Evolutionary conservation across 2,888 invertebrate species (phyloP).

Genomic region (Timema podura): DNA sequence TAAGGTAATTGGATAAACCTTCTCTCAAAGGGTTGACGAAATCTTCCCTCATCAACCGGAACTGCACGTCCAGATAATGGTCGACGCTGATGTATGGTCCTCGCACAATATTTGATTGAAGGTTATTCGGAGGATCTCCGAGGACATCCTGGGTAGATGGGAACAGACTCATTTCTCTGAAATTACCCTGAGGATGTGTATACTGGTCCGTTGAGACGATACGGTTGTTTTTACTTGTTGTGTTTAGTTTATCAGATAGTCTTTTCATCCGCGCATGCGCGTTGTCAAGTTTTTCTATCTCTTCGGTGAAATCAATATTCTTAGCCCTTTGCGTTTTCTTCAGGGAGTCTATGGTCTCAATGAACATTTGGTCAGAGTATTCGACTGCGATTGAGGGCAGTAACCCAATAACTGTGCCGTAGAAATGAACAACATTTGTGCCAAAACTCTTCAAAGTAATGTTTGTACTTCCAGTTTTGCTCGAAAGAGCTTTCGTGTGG

Average conservation of each 20-base stretch:
- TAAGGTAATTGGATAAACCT: constrained; percentile 56
- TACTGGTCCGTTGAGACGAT: too few species aligned
- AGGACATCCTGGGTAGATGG: constrained; percentile 48
- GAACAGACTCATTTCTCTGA: constrained; percentile 45
- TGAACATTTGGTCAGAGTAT: constrained; percentile 37
- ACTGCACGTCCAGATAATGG: constrained; percentile 73
- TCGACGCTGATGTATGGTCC: constrained; percentile 61
- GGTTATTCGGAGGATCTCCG: constrained; percentile 42
- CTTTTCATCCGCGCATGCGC: not conserved
- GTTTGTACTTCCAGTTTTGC: constrained; percentile 31
- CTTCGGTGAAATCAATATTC: constrained; percentile 16
- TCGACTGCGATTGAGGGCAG: constrained; percentile 40
- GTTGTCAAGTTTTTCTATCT: constrained; percentile 8
- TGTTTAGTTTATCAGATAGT: too few species aligned
- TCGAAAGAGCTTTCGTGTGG: constrained; percentile 33
- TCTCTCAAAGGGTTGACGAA: constrained; percentile 68
- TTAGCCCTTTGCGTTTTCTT: constrained; percentile 33
- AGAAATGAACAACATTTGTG: constrained; percentile 34
- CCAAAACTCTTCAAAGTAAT: constrained; percentile 36
- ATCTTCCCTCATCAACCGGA: constrained; percentile 73
- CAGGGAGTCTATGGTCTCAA: constrained; percentile 34
- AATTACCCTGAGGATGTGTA: constrained; percentile 45
- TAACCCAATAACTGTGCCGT: constrained; percentile 42
- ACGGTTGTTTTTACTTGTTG: too few species aligned
- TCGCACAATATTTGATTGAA: constrained; percentile 55